These are phyloP conservation scores for Heterodera filipjevi DNA, from an alignment of 2,888 invertebrate species.

Conservation along the genomic window DNA sequence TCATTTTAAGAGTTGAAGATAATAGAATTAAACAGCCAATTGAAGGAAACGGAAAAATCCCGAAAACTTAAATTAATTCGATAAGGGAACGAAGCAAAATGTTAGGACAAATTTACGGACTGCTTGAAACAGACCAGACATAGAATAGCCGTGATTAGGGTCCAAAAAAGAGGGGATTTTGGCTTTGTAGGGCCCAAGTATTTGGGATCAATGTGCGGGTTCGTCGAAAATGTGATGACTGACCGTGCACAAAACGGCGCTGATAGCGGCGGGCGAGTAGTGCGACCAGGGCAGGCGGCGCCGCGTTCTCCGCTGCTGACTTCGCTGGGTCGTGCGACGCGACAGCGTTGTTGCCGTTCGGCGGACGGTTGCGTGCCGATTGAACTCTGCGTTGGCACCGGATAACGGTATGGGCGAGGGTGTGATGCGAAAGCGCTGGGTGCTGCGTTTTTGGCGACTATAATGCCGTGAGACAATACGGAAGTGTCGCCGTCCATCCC, in stretches of 20 bases:
- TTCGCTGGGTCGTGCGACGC: conserved; percentile 12
- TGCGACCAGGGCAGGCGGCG: conserved; percentile 36
- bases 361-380: conserved; percentile 12
- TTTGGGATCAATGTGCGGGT: too few relatives aligned
- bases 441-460: background rate
- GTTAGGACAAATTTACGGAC: too few relatives aligned
- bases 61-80: too few relatives aligned
- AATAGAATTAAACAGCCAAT: too few relatives aligned
- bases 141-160: too few relatives aligned
- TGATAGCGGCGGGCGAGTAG: conserved; percentile 56
- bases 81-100: too few relatives aligned
- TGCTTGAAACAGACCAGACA: too few relatives aligned
- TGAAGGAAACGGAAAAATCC: too few relatives aligned
- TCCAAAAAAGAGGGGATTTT: too few relatives aligned
- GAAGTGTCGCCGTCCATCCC: background rate
- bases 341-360: background rate
- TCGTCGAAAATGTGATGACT: too few relatives aligned
- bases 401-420: conserved; percentile 23
- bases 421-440: conserved; percentile 20
- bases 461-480: background rate
- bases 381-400: background rate
- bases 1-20: too few relatives aligned
- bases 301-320: conserved; percentile 8
- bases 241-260: conserved; percentile 53
- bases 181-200: too few relatives aligned